Evolutionary conservation across 1,140 invertebrate genomes (phyloP).

Genomic region (Diachasmimorpha longicaudata): DNA sequence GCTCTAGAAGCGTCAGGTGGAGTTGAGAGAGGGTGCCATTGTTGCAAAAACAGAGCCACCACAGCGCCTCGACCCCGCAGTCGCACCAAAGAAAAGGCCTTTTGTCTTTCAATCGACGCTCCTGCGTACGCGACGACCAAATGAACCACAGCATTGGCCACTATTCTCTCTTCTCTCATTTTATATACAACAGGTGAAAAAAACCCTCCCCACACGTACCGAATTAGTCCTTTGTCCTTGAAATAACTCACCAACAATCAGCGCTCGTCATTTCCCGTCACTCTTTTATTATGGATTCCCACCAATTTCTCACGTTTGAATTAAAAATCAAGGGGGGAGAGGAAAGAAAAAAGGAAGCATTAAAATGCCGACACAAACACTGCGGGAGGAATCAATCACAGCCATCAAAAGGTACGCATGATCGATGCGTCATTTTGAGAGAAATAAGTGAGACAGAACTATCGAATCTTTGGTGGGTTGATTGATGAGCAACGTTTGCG

Average conservation of each 20-base stretch:
- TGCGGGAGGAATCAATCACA: constrained; percentile 20
- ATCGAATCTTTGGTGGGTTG: not conserved
- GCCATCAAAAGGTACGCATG: constrained; percentile 8
- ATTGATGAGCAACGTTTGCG: constrained; percentile 19
- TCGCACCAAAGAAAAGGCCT: constrained; percentile 20
- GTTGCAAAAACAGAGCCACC: not conserved
- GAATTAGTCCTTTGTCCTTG: constrained; percentile 33
- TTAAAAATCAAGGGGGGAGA: not conserved
- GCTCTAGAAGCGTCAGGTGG: constrained; percentile 16
- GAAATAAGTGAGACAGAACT: constrained; percentile 6
- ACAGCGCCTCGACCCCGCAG: not conserved
- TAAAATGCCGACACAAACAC: constrained; percentile 5
- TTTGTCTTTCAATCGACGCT: constrained; percentile 49
- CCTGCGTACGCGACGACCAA: constrained; percentile 3
- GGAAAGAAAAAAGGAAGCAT: not conserved
- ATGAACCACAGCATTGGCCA: constrained; percentile 23
- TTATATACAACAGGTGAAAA: constrained; percentile 29
- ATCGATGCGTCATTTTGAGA: constrained; percentile 16
- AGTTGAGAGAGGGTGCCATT: constrained; percentile 22
- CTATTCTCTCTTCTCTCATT: not conserved
- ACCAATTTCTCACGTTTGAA: constrained; percentile 13
- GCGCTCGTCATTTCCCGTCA: constrained; percentile 9
- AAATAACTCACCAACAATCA: constrained; percentile 18
- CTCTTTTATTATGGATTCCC: constrained; percentile 12
- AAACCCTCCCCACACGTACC: not conserved